Evolutionary conservation across 1,140 invertebrate species (phyloP).

Genomic region (Parasteatoda tepidariorum): DNA sequence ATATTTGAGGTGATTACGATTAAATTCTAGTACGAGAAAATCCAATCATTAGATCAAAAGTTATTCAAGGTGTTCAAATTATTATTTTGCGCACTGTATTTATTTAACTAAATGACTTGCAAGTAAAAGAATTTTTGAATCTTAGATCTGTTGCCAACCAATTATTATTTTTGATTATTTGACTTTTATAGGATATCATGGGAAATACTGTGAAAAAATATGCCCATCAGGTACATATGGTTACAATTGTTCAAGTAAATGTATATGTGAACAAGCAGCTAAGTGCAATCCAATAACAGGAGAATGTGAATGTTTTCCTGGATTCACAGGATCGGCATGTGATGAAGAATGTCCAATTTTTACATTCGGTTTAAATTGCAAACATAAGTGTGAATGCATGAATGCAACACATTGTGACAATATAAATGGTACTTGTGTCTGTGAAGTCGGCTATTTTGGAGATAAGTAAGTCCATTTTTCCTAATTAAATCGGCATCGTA

Average conservation of each 20-base stretch:
- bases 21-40: no score
- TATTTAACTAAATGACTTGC: no score
- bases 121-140: no score
- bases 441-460: constrained; percentile 56
- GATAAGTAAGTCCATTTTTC: constrained; percentile 63
- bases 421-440: constrained; percentile 76
- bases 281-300: constrained; percentile 2
- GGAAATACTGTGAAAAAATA: constrained; percentile 7
- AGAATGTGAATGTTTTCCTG: constrained; percentile 14
- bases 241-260: constrained; percentile 7
- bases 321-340: constrained; percentile 73
- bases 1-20: no score
- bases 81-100: no score
- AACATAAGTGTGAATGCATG: constrained; percentile 80
- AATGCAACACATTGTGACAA: constrained; percentile 89
- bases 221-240: constrained; percentile 26
- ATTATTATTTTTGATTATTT: no score
- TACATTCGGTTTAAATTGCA: constrained; percentile 81
- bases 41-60: no score
- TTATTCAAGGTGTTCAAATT: no score
- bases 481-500: no score
- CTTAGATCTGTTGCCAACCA: no score
- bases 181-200: constrained; percentile 32
- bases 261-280: background rate
- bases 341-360: constrained; percentile 80